These are phyloP conservation scores for Chrysogorgia sp. DNA, from an alignment of 92 coral and sea anemone species.

Conservation along the genomic window DNA sequence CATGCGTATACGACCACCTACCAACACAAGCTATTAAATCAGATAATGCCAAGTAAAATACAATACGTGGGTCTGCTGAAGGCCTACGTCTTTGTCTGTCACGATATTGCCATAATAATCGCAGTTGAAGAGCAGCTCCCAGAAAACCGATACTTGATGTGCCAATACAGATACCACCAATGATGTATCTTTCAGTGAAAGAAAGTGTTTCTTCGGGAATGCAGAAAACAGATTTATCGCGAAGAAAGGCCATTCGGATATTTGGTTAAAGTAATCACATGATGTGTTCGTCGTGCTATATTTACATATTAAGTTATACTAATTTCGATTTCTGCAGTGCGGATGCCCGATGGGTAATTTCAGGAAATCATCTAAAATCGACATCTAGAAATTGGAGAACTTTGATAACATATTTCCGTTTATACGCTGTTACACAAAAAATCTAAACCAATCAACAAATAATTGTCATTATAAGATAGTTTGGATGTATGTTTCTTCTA, in stretches of 20 bases:
- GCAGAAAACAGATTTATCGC: constrained; percentile 78
- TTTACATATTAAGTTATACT: not conserved
- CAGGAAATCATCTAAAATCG: too few relatives aligned
- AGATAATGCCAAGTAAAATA: constrained; percentile 82
- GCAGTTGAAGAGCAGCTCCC: constrained; percentile 84
- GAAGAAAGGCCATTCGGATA: constrained; percentile 98
- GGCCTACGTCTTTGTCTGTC: constrained; percentile 63
- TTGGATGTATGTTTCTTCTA: too few relatives aligned
- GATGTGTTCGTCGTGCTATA: not conserved
- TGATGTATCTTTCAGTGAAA: constrained; percentile 30
- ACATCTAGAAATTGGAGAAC: too few relatives aligned
- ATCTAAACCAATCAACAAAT: too few relatives aligned
- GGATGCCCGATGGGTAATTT: too few relatives aligned
- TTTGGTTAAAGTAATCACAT: not conserved
- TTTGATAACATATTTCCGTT: too few relatives aligned
- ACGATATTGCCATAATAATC: constrained; percentile 58
- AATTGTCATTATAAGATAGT: too few relatives aligned
- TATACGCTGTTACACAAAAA: too few relatives aligned
- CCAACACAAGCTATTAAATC: constrained; percentile 90
- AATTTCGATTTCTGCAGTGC: not conserved
- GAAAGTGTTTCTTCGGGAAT: constrained; percentile 58
- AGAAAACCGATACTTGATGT: constrained; percentile 76
- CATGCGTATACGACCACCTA: constrained; percentile 43
- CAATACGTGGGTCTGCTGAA: constrained; percentile 69
- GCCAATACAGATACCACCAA: constrained; percentile 72